Evolutionary conservation across 1,140 invertebrate species (phyloP).

Genomic region (Mylabris phalerata): DNA sequence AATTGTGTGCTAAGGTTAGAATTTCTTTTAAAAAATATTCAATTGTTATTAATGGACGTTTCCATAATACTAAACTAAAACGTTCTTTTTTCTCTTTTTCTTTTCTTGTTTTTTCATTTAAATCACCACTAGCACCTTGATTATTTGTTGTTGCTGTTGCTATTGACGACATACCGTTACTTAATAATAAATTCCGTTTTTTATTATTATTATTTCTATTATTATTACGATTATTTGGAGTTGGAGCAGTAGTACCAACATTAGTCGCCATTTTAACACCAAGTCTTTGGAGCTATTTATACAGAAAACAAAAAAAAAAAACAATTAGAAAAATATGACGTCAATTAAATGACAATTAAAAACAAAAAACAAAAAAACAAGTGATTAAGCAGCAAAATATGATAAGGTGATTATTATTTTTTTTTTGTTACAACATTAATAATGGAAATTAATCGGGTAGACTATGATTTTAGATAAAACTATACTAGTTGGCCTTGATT

Average conservation of each 20-base stretch:
- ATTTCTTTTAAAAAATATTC: constrained; percentile 80
- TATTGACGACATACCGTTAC: no score
- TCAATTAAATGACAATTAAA: background rate
- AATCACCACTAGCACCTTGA: background rate
- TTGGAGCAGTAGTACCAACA: background rate
- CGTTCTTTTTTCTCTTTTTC: constrained; percentile 47
- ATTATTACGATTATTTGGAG: background rate
- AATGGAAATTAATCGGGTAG: no score
- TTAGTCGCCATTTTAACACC: constrained; percentile 38
- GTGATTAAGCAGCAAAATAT: background rate
- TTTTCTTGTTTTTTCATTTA: constrained; percentile 27
- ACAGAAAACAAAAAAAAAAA: no score
- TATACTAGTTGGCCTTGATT: no score
- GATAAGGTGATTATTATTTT: background rate
- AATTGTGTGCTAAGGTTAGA: constrained; percentile 52
- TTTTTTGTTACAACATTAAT: no score
- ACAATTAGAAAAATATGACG: background rate
- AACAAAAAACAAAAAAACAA: background rate
- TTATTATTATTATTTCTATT: no score
- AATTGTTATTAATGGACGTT: constrained; percentile 72
- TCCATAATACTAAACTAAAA: constrained; percentile 76
- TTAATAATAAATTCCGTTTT: no score
- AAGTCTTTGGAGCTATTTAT: constrained; percentile 40
- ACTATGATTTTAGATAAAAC: no score
- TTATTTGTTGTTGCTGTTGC: no score